A percentile compares a stretch with the other conserved stretches of the same genome.
phyloP scores from a whole-genome alignment of 2,113 vertebrate genomes.

The Triplophysa rosa region DNA sequence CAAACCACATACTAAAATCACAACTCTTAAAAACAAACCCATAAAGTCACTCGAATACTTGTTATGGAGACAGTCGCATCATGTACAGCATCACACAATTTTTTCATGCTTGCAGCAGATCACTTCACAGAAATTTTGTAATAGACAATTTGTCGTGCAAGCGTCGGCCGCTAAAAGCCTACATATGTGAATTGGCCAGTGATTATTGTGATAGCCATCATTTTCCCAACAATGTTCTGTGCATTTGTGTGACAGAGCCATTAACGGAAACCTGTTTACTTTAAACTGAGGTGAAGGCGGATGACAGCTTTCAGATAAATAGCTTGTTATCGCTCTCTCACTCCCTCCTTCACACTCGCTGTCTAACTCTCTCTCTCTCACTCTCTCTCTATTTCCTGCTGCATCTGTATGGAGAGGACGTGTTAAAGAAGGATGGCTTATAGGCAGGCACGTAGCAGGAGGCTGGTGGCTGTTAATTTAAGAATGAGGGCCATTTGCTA shows the following conservation, averaged over 20 bases:
- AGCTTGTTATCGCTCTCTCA: conserved; percentile 46
- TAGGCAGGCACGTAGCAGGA: conserved; percentile 34
- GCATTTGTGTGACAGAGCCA: conserved; percentile 52
- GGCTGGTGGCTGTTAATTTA: conserved; percentile 41
- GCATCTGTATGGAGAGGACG: conserved; percentile 25
- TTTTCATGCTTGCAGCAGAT: conserved; percentile 2
- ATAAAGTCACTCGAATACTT: background rate
- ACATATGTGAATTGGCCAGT: conserved; percentile 43
- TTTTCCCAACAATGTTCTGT: conserved; percentile 52
- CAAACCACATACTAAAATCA: conserved; percentile 13
- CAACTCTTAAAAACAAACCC: conserved; percentile 9
- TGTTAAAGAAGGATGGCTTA: background rate
- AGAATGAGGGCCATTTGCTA: conserved; percentile 47
- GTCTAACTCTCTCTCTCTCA: background rate
- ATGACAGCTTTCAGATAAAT: conserved; percentile 55
- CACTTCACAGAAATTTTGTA: conserved; percentile 53
- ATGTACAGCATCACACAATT: background rate
- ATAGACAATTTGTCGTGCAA: conserved; percentile 53
- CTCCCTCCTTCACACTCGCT: conserved; percentile 1
- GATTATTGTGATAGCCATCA: conserved; percentile 61
- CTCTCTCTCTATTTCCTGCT: background rate
- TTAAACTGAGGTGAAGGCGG: conserved; percentile 50
- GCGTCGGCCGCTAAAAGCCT: conserved; percentile 49
- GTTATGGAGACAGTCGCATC: conserved; percentile 14
- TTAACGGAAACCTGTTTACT: conserved; percentile 59